Base-by-base conservation (phyloP, 1,140 invertebrate species). In the Cyrtorhinus lividipennis region DNA sequence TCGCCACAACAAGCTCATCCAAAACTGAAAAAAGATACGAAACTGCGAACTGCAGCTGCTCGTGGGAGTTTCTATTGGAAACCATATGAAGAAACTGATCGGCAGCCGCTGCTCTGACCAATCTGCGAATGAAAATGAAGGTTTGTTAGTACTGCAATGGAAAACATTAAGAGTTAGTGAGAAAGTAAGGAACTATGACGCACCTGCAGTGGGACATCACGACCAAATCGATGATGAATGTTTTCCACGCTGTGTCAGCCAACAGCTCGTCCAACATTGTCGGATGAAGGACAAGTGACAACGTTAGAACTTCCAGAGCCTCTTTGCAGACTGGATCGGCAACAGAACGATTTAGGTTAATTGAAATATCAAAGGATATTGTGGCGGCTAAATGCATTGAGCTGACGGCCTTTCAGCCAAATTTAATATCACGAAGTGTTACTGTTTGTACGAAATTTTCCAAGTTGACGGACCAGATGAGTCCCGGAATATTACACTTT, bases 271-370 rank as follows among this genome's bases (percentile, higher is more conserved):
- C 88, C 56, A 95, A 74, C 59, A 85, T 84, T 56, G 82, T 80
- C 3, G 90, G 88, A 75, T 90, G 91, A 8, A 96, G 75, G 24
- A 91, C 85, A 69, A 95, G 80, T 67, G 86, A 86, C 61, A 94
- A 81, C n/a, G 90, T 92, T 53, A 98, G 75, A 24, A 93, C 84
- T 77, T 97, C 93, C 68, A 97, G 76, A 23, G 91, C 90, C 75
- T 97, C 93, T 69, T 90, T 87, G 70, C 92, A 93, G 66, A 96
- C 85, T 71, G 77, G 66, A 69, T 76, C 67, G 71, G 65, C 68
- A 69, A 68, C 61, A 26, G 62, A 62, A 65, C n/a, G n/a, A n/a
- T n/a, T n/a, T n/a, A n/a, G 56, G 60, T 27, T 58, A 57, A 15
- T 27, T 59, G 23, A 25, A 56, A 56, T 27, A 63, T 61, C 58